Evolutionary conservation across 2,113 vertebrate species (phyloP), one percentile per base, ranked within the genome.

Genomic region (Spermophilus dauricus): DNA sequence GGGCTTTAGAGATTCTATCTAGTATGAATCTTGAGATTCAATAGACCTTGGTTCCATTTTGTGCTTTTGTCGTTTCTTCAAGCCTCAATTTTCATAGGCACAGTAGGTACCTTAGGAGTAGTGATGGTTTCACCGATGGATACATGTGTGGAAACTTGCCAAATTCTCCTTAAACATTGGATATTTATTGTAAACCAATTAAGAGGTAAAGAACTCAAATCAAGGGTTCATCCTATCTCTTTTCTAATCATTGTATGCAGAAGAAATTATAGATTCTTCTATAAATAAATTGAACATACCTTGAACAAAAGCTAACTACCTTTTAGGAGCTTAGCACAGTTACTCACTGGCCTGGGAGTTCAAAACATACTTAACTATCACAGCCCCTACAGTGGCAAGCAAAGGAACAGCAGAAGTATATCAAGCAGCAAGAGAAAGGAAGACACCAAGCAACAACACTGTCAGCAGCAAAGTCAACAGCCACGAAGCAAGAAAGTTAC

Each of bases 231-330:
- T 14, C 12, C 39, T 78, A 42, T 78, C 51, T 91, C 39, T 85
- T 91, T 75, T 83, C 17, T 5, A 85, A 85, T 20, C 13, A 26
- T 0, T 88, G 32, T 8, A 93, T 17, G 22, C 18, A 67, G 28
- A 86, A 72, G 81, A 83, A 67, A 76, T 67, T n/a, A 86, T 30
- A 53, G 42, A 63, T 37, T 93, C 58, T 91, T 93, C 26, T n/a
- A 7, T 85, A 78, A 83, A 75, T 18, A 34, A 91, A 95, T 2
- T 51, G 30, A 91, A 69, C 39, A 56, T 18, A 42, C 24, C 12
- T n/a, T 53, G 58, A 86, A 75, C 34, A 94, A 81, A 85, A 58
- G 9, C 5, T 32, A 72, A 42, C 14, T 7, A 42, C 2, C 30
- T 87, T 78, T 9, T 20, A 70, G 81, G 69, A 56, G 4, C 16